Evolutionary conservation across 2,888 invertebrate species (phyloP).

Genomic region (Nomada ruficornis): DNA sequence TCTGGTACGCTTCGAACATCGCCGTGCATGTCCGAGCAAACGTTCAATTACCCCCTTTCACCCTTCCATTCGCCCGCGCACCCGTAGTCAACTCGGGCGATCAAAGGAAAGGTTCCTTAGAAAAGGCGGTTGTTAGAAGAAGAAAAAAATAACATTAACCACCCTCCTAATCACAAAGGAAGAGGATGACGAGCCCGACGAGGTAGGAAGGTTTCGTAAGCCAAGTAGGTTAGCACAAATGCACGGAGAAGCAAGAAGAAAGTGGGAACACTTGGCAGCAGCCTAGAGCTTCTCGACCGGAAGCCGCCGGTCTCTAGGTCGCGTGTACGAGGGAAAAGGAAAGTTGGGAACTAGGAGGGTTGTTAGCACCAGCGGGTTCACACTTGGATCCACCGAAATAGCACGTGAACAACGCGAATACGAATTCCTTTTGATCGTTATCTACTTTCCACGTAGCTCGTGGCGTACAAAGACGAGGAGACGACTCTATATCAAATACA

Average conservation of each 20-base stretch:
- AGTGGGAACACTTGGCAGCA: constrained; percentile 55
- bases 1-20: neutral
- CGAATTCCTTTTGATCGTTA: constrained; percentile 25
- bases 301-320: constrained; percentile 54
- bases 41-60: neutral
- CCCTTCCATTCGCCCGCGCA: neutral
- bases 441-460: neutral
- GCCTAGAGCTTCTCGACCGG: constrained; percentile 41
- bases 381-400: constrained; percentile 16
- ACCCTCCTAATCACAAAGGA: constrained; percentile 42
- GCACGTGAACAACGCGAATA: neutral
- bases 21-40: neutral
- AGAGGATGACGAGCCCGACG: constrained; percentile 19
- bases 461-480: constrained; percentile 7
- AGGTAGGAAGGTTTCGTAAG: constrained; percentile 19
- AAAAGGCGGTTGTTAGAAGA: constrained; percentile 14
- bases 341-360: constrained; percentile 51
- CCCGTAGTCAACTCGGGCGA: neutral
- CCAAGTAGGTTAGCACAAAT: constrained; percentile 54
- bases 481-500: constrained; percentile 11
- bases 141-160: constrained; percentile 38
- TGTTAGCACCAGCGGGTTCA: constrained; percentile 62
- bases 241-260: constrained; percentile 36
- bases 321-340: constrained; percentile 39
- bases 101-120: neutral